A percentile compares a stretch with the other conserved stretches of the same genome.
These are phyloP conservation scores for Hydrotaea diabolus DNA, from an alignment of 2,888 invertebrate genomes.

Conservation along the genomic window DNA sequence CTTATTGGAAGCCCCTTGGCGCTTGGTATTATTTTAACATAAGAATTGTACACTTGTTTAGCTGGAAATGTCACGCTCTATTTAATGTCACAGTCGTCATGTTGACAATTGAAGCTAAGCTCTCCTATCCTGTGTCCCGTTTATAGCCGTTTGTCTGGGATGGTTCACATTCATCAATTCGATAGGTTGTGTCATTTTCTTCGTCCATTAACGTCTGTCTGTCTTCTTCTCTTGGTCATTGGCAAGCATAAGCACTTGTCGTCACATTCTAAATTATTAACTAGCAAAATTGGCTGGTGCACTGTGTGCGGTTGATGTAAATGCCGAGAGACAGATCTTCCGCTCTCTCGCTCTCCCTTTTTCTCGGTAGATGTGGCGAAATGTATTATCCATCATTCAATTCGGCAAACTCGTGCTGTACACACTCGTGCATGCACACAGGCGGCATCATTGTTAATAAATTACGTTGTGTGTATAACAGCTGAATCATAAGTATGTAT, in stretches of 20 bases:
- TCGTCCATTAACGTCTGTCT: too few species aligned
- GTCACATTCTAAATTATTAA: slow-evolving; percentile 40
- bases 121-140: too few species aligned
- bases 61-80: too few species aligned
- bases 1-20: too few species aligned
- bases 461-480: background rate
- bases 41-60: too few species aligned
- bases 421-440: background rate
- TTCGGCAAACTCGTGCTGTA: background rate
- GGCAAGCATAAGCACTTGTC: slow-evolving; percentile 28
- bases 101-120: too few species aligned
- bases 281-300: background rate
- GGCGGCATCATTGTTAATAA: background rate
- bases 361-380: background rate
- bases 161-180: too few species aligned
- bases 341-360: background rate
- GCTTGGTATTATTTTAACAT: too few species aligned
- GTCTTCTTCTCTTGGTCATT: background rate
- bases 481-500: too few species aligned
- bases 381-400: background rate
- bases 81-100: too few species aligned
- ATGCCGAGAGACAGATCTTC: background rate
- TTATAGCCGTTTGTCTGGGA: too few species aligned
- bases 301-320: background rate
- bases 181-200: too few species aligned